These are phyloP conservation scores for Chesias legatella DNA, from an alignment of 2,888 invertebrate genomes.

Conservation along the genomic window DNA sequence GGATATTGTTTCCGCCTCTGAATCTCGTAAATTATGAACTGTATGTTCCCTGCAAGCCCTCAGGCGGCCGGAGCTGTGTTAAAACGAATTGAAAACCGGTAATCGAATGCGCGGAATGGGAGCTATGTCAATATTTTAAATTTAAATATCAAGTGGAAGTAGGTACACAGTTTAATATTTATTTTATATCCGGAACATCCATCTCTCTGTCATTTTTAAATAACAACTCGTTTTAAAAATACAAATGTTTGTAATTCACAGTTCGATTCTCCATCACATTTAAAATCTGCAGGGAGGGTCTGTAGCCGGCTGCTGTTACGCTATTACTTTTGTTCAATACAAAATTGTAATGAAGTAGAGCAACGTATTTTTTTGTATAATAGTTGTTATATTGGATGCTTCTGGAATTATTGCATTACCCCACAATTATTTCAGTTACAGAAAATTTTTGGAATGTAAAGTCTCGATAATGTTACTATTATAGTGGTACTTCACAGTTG, in stretches of 20 bases:
- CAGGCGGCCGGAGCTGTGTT: slow-evolving; percentile 63
- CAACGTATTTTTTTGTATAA: too few relatives aligned
- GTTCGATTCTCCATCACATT: slow-evolving; percentile 12
- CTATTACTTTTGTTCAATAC: too few relatives aligned
- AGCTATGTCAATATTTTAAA: slow-evolving; percentile 76
- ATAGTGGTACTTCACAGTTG: too few relatives aligned
- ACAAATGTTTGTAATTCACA: slow-evolving; percentile 13
- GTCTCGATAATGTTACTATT: too few relatives aligned
- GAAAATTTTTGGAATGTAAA: too few relatives aligned
- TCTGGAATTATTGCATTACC: too few relatives aligned
- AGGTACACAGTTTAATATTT: slow-evolving; percentile 55
- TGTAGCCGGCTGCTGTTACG: background rate
- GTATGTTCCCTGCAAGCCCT: slow-evolving; percentile 67
- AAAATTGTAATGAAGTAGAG: too few relatives aligned
- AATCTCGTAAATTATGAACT: slow-evolving; percentile 73
- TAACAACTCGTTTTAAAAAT: slow-evolving; percentile 22
- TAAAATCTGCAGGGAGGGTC: slow-evolving; percentile 1
- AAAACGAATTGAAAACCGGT: slow-evolving; percentile 77
- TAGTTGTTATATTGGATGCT: too few relatives aligned
- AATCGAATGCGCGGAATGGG: slow-evolving; percentile 75
- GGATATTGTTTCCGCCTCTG: slow-evolving; percentile 68
- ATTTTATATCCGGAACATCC: slow-evolving; percentile 55
- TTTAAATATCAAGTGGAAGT: slow-evolving; percentile 69
- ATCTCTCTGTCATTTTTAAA: slow-evolving; percentile 53
- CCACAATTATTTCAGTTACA: too few relatives aligned